Evolutionary conservation across 2,113 vertebrate genomes (phyloP).

Genomic region (Mesembrinibis cayennensis): DNA sequence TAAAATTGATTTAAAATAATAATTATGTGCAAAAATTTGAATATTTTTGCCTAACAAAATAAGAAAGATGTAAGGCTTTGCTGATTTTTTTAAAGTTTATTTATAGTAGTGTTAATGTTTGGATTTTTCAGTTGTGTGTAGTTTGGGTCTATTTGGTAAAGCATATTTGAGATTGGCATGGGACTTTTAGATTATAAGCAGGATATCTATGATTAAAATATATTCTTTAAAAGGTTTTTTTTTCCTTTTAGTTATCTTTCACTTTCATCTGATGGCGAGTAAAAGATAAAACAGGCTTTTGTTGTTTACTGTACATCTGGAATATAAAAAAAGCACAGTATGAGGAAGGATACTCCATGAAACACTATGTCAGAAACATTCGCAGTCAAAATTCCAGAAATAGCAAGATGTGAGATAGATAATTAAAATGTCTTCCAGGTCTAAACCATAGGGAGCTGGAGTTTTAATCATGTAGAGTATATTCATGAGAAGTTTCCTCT

Average conservation of each 20-base stretch:
- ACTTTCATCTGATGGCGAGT: slow-evolving; percentile 67
- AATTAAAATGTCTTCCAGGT: slow-evolving; percentile 80
- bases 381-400: slow-evolving; percentile 75
- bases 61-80: neutral
- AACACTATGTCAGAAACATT: slow-evolving; percentile 74
- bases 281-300: slow-evolving; percentile 75
- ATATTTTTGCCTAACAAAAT: neutral
- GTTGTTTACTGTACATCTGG: slow-evolving; percentile 76
- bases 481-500: slow-evolving; percentile 74
- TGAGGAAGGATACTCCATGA: slow-evolving; percentile 73
- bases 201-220: slow-evolving; percentile 41
- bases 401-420: slow-evolving; percentile 77
- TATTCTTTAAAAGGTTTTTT: slow-evolving; percentile 24
- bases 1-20: neutral
- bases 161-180: neutral
- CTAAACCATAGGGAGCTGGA: slow-evolving; percentile 71
- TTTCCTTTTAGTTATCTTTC: slow-evolving; percentile 25
- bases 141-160: neutral
- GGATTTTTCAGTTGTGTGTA: neutral
- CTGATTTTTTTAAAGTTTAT: neutral
- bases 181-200: slow-evolving; percentile 5
- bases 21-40: neutral
- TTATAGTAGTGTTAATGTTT: neutral
- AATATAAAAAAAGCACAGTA: slow-evolving; percentile 65
- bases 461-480: slow-evolving; percentile 76